A percentile compares a stretch with the other conserved stretches of the same genome.
Conservation (phyloP, 2,113 vertebrate species). For the Gymnogyps californianus region DNA sequence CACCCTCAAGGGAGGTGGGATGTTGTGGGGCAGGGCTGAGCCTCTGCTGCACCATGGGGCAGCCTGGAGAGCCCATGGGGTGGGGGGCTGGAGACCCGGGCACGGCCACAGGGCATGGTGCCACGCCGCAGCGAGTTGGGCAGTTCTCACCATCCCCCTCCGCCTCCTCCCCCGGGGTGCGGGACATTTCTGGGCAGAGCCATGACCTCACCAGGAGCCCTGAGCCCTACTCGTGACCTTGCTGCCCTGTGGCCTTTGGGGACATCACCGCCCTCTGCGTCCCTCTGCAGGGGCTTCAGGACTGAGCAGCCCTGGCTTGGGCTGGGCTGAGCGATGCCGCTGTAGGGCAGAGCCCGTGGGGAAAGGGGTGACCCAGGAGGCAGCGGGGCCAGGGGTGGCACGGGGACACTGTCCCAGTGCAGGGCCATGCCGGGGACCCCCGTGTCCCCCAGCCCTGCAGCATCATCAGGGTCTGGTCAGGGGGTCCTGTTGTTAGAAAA, state of each 20-base stretch:
- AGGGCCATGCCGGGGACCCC: background rate
- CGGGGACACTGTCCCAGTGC: background rate
- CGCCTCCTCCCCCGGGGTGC: background rate
- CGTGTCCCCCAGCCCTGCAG: background rate
- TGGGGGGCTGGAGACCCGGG: background rate
- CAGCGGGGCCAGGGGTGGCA: background rate
- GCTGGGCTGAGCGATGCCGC: background rate
- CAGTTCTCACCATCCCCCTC: background rate
- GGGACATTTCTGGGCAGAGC: background rate
- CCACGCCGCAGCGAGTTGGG: background rate
- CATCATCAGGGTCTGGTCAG: background rate
- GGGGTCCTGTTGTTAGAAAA: background rate
- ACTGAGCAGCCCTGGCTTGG: background rate
- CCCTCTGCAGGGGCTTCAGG: background rate
- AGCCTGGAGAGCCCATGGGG: background rate
- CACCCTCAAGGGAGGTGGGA: background rate
- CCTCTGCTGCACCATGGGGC: rapidly evolving
- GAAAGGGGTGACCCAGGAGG: background rate
- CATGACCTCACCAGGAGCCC: background rate
- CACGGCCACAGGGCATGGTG: rapidly evolving
- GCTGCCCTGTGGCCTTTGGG: background rate
- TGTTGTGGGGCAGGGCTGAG: background rate
- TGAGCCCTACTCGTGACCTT: rapidly evolving
- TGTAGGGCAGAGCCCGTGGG: background rate
- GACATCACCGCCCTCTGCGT: rapidly evolving